phyloP scores from a whole-genome alignment of 1,140 invertebrate species.

The Lethocerus indicus region DNA sequence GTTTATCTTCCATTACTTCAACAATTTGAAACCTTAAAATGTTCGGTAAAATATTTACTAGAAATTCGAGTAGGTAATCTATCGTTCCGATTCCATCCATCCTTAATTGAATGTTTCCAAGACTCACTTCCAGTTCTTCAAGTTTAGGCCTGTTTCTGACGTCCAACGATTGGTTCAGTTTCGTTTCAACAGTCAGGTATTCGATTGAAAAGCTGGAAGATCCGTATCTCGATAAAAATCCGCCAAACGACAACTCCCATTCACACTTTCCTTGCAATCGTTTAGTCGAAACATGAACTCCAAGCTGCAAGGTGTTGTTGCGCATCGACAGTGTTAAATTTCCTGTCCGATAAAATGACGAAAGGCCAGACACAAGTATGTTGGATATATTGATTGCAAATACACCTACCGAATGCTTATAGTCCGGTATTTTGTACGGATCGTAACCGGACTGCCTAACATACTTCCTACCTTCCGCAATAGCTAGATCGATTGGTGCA shows the following conservation, averaged over 20 bases:
- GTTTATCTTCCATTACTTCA: constrained; percentile 56
- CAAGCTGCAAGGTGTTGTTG: constrained; percentile 43
- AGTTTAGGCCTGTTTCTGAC: constrained; percentile 49
- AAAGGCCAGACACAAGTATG: constrained; percentile 59
- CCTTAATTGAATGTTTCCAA: constrained; percentile 63
- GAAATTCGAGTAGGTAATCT: constrained; percentile 61
- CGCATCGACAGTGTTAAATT: constrained; percentile 53
- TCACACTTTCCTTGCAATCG: constrained; percentile 52
- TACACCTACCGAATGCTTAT: constrained; percentile 47
- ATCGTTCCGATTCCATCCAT: constrained; percentile 56
- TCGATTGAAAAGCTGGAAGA: constrained; percentile 55
- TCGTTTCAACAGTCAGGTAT: constrained; percentile 38
- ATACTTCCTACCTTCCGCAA: constrained; percentile 50
- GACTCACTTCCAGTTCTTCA: constrained; percentile 52
- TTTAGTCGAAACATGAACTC: constrained; percentile 59
- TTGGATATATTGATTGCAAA: constrained; percentile 40
- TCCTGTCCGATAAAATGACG: constrained; percentile 62
- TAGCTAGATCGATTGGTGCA: constrained; percentile 62
- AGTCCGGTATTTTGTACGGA: constrained; percentile 43
- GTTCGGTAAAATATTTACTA: constrained; percentile 63
- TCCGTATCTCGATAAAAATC: constrained; percentile 47
- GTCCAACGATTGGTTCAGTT: constrained; percentile 55
- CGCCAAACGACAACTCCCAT: constrained; percentile 54
- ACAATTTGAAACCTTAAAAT: constrained; percentile 67
- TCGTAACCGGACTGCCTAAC: constrained; percentile 50